These are phyloP conservation scores for Pyrgilauda ruficollis DNA, from an alignment of 2,113 vertebrate genomes.

Conservation along the genomic window DNA sequence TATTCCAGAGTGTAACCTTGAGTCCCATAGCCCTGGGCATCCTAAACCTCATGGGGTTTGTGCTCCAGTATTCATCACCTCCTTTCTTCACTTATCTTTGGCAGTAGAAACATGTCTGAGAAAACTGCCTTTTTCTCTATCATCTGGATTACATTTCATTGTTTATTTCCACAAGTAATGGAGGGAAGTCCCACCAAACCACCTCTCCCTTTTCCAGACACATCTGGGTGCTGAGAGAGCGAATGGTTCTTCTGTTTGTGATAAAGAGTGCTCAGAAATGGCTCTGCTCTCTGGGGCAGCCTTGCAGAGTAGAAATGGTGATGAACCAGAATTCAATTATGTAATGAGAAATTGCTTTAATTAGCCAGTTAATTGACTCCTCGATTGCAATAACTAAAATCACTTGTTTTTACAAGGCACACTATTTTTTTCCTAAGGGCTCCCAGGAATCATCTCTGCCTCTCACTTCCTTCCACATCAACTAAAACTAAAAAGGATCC, in stretches of 20 bases:
- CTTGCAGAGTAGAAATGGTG: constrained; percentile 7
- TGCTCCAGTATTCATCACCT: not conserved
- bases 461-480: not conserved
- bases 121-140: not conserved
- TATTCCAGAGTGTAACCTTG: not conserved
- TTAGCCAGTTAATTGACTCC: constrained; percentile 66
- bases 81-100: not conserved
- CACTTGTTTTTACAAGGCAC: constrained; percentile 30
- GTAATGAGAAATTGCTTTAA: constrained; percentile 65
- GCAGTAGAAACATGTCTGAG: not conserved
- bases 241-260: not conserved
- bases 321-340: constrained; percentile 67
- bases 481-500: not conserved
- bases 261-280: not conserved
- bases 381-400: constrained; percentile 53
- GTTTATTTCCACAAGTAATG: not conserved
- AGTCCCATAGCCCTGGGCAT: not conserved
- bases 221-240: accelerated
- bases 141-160: not conserved
- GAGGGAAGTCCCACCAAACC: not conserved
- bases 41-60: not conserved
- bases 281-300: constrained; percentile 34
- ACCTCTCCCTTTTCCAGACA: not conserved
- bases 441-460: not conserved
- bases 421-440: not conserved